These are phyloP conservation scores for Eptatretus atami DNA, from an alignment of 2,797 vertebrate species.

Conservation along the genomic window DNA sequence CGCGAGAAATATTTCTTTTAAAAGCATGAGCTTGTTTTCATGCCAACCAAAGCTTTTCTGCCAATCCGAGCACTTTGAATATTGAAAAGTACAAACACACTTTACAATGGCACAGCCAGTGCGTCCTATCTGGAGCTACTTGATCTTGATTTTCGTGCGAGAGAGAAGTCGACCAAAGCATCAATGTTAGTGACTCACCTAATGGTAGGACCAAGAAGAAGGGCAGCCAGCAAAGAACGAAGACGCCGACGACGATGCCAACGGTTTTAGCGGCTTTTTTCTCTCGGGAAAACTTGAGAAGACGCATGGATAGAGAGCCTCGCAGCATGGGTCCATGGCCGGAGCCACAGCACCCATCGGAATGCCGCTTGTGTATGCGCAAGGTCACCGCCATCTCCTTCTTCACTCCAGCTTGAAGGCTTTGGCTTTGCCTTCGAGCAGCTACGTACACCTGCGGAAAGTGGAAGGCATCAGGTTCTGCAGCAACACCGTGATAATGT, in stretches of 20 bases:
- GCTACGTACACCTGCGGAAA: slow-evolving; percentile 39
- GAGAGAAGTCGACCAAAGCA: too few relatives aligned
- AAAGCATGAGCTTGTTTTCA: too few relatives aligned
- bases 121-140: too few relatives aligned
- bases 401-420: slow-evolving; percentile 78
- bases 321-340: slow-evolving; percentile 29
- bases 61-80: too few relatives aligned
- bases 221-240: slow-evolving; percentile 61
- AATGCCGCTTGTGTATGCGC: slow-evolving; percentile 40
- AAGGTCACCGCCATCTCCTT: slow-evolving; percentile 65
- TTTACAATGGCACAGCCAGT: too few relatives aligned
- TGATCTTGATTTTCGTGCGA: too few relatives aligned
- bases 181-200: slow-evolving; percentile 22
- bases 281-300: slow-evolving; percentile 65
- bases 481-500: too few relatives aligned
- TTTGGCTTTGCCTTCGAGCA: slow-evolving; percentile 76
- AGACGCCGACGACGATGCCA: slow-evolving; percentile 76
- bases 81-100: too few relatives aligned
- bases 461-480: too few relatives aligned
- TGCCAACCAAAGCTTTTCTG: too few relatives aligned
- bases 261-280: slow-evolving; percentile 77
- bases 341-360: slow-evolving; percentile 22
- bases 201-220: slow-evolving; percentile 66
- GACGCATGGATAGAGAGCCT: slow-evolving; percentile 53
- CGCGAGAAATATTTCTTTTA: too few relatives aligned